phyloP scores from a whole-genome alignment of 2,888 invertebrate genomes.

The Merodon equestris region DNA sequence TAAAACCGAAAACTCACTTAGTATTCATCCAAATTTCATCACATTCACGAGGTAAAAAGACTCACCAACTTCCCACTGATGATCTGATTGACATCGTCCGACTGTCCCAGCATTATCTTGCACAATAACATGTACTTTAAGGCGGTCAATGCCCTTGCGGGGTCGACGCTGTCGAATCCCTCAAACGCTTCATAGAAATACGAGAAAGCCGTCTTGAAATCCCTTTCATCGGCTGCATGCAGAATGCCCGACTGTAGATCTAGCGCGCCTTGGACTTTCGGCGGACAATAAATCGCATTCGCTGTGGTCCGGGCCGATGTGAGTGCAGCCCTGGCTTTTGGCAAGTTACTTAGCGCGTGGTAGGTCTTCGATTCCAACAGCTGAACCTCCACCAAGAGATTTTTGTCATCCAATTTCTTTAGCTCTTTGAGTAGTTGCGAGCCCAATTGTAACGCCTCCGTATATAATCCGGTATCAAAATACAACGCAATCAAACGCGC shows the following conservation, averaged over 20 bases:
- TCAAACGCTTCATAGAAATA: slow-evolving; percentile 99
- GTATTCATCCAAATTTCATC: too few species aligned
- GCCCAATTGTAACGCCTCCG: slow-evolving; percentile 90
- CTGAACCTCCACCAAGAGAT: slow-evolving; percentile 98
- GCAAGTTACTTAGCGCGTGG: slow-evolving; percentile 97
- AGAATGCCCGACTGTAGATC: slow-evolving; percentile 98
- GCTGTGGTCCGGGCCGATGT: slow-evolving; percentile 99
- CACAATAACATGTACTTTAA: slow-evolving; percentile 99
- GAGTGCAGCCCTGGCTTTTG: slow-evolving; percentile 96
- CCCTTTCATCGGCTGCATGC: slow-evolving; percentile 99
- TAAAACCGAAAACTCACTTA: slow-evolving; percentile 44
- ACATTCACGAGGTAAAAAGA: slow-evolving; percentile 4
- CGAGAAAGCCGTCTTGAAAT: slow-evolving; percentile 99
- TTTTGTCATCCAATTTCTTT: slow-evolving; percentile 99
- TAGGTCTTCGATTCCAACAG: slow-evolving; percentile 99
- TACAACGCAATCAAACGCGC: slow-evolving; percentile 96
- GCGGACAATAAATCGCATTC: slow-evolving; percentile 99
- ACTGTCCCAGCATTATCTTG: slow-evolving; percentile 98
- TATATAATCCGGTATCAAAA: slow-evolving; percentile 93
- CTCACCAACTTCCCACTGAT: slow-evolving; percentile 93
- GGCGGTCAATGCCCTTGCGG: slow-evolving; percentile 94
- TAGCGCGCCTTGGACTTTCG: slow-evolving; percentile 97
- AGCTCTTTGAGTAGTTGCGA: slow-evolving; percentile 94
- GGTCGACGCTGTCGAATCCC: slow-evolving; percentile 97
- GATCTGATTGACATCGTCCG: slow-evolving; percentile 97